These are phyloP conservation scores for Ptilodon capucinus DNA, from an alignment of 2,888 invertebrate species.

Conservation along the genomic window DNA sequence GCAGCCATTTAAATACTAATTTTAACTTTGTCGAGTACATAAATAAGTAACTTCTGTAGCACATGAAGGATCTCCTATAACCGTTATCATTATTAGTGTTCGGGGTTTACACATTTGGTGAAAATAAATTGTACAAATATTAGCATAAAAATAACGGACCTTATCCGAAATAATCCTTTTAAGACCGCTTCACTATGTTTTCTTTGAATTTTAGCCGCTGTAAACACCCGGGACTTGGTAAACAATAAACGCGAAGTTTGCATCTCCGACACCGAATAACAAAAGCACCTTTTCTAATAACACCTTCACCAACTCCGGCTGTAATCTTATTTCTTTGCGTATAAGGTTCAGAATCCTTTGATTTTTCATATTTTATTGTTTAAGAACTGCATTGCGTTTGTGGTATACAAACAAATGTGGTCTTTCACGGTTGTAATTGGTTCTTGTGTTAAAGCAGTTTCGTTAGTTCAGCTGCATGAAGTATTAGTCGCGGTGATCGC, in stretches of 20 bases:
- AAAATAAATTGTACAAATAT: background rate
- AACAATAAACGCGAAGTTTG: constrained; percentile 24
- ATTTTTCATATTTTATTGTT: background rate
- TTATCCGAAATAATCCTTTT: constrained; percentile 11
- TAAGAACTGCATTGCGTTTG: constrained; percentile 1
- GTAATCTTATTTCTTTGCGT: background rate
- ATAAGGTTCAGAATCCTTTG: constrained; percentile 9
- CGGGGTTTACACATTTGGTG: too few relatives aligned
- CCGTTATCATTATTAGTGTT: too few relatives aligned
- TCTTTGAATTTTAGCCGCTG: constrained; percentile 4
- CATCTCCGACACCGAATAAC: constrained; percentile 15
- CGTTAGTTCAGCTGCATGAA: constrained; percentile 16
- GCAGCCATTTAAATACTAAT: too few relatives aligned
- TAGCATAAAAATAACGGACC: background rate
- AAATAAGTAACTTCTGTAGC: too few relatives aligned
- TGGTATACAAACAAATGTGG: constrained; percentile 15
- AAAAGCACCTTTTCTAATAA: constrained; percentile 20
- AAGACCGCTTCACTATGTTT: constrained; percentile 1
- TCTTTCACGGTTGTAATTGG: constrained; percentile 17
- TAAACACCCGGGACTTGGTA: constrained; percentile 25
- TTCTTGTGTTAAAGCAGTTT: constrained; percentile 21
- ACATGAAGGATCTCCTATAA: too few relatives aligned
- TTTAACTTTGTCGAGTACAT: too few relatives aligned
- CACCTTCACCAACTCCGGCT: constrained; percentile 1
- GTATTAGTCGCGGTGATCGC: constrained; percentile 18